Evolutionary conservation across 2,888 invertebrate genomes (phyloP).

Genomic region (Cylloceria caligata): DNA sequence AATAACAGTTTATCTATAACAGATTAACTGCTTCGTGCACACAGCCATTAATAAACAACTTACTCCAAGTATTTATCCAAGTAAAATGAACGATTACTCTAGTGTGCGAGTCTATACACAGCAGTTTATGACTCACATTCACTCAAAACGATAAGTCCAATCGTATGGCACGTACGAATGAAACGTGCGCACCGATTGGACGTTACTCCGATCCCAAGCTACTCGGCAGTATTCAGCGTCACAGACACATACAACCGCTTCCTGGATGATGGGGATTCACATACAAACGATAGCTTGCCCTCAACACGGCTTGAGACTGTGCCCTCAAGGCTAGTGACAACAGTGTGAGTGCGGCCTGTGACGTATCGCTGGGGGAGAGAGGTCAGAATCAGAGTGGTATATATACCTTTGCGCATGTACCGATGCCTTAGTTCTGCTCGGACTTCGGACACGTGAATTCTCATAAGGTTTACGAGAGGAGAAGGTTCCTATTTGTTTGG

Average conservation of each 20-base stretch:
- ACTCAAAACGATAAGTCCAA: constrained; percentile 28
- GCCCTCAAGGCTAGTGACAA: constrained; percentile 58
- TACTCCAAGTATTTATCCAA: neutral
- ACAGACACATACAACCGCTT: neutral
- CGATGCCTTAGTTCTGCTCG: constrained; percentile 79
- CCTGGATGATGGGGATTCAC: neutral
- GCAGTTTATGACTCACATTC: constrained; percentile 17
- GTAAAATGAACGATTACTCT: constrained; percentile 5
- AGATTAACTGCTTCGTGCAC: neutral
- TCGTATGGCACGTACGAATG: neutral
- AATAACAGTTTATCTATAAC: neutral
- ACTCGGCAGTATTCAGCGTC: neutral
- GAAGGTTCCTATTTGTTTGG: constrained; percentile 84
- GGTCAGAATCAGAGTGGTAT: constrained; percentile 71
- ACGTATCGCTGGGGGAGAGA: constrained; percentile 56
- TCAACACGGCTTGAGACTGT: too few species aligned
- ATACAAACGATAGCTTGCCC: neutral
- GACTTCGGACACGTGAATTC: constrained; percentile 80
- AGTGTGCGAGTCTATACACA: constrained; percentile 1
- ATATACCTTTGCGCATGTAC: constrained; percentile 77
- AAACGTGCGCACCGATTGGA: constrained; percentile 36
- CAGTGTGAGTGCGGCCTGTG: constrained; percentile 41
- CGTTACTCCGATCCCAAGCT: neutral
- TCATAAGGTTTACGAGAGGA: constrained; percentile 75
- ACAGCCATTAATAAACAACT: constrained; percentile 12